Base-by-base conservation (phyloP, 1,140 invertebrate species). In the Drosophila tristis region DNA sequence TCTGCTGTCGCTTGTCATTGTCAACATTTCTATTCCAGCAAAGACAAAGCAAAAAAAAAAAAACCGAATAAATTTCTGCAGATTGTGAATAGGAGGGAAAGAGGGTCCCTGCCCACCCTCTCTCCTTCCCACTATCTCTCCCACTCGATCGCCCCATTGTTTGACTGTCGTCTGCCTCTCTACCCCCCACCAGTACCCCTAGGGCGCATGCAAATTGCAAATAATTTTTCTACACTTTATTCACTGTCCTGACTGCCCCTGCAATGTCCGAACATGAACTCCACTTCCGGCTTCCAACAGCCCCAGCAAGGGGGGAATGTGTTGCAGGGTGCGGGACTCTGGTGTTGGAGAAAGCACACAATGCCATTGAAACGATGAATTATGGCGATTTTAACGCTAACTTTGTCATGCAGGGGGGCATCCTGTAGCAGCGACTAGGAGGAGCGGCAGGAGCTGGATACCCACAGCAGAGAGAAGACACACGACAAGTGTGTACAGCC, bases 371-470 rank as follows among this genome's bases (percentile, higher is more conserved):
- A 87, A 79, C 74, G 75, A 87, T 87, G 82, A 87, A 87, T 89
- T 87, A 87, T 87, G 78, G 78, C 71, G 64, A 87, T 87, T 87
- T 87, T 87, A 87, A 82, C 82, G 78, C 78, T 71, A 78, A 76
- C 73, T 81, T 54, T 75, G 60, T 63, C 60, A 66, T 63, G 13
- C 47, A 53, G n/a, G 31, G 26, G 9, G 23, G 2, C 4, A 16
- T 31, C 31, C 31, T 31, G 31, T 31, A 8, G 31, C 3, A 31
- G 31, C 31, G 8, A 29, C 29, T 2, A 29, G 0, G 2, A 31
- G 72, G 49, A 35, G 55, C 31, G 9, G 42, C 29, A 42, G 11
- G 44, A 25, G 62, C 26, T 15, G 49, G 43, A 39, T 39, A 51
- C n/a, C 45, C 54, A 35, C 31, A 9, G 9, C 39, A 79, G 54